Evolutionary conservation across 2,113 vertebrate species (phyloP), one percentile per base, ranked within the genome.

Genomic region (Cyphomyrus plagiostoma): DNA sequence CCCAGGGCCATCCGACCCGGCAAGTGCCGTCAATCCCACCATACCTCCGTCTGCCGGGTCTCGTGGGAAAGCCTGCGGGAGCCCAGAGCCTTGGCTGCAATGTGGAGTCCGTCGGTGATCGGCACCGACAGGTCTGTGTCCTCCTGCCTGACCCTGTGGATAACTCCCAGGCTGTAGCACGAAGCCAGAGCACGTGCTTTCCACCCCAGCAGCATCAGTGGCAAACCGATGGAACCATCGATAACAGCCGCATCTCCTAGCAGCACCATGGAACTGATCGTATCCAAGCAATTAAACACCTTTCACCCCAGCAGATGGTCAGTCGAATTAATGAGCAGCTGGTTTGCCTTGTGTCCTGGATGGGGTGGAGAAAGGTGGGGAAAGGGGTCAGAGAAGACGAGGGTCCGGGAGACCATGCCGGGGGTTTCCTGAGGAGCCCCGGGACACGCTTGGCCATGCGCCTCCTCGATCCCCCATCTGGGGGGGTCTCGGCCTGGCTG

Each of bases 281-380:
- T 91, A 87, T 90, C 92, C 66, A 58, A 92, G 91, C 92, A 94
- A 93, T 95, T 94, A 94, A 93, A 90, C 90, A 90, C 91, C 92
- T 94, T 94, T 93, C 94, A 94, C 92, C 93, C 93, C 94, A 92
- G 90, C 91, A 93, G 89, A 91, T 94, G 93, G 91, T 92, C 89
- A 92, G 89, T 58, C 88, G 26, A 42, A 50, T 93, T 93, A 93
- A 93, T 93, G 92, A 92, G 62, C 62, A 70, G 62, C 62, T 70
- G 62, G 62, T 70, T 70, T 70, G 62, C 62, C 26, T 9, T 30
- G 89, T 91, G 92, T 88, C 77, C 83, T 90, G 91, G 80, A 62
- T 90, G 70, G 42, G 87, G 82, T 42, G 49, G 19, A 23, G 45
- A 88, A 88, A 62, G 87, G 87, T 89, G 83, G 66, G 21, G 17